phyloP scores from a whole-genome alignment of 2,113 vertebrate species.

The Gnathochromis pfefferi region DNA sequence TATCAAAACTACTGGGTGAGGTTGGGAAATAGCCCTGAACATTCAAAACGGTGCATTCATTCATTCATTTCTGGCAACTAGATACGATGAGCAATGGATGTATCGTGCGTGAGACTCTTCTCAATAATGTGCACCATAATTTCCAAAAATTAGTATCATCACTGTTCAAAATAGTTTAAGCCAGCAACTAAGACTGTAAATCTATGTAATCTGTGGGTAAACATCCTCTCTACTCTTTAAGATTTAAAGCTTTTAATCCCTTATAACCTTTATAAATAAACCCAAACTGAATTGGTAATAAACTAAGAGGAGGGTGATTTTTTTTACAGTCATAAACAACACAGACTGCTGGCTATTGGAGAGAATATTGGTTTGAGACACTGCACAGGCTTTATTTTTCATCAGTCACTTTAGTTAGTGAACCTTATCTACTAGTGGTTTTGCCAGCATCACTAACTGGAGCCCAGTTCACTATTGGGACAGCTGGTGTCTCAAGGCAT shows the following conservation, averaged over 20 bases:
- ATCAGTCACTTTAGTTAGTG: neutral
- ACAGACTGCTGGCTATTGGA: neutral
- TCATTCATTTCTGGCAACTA: neutral
- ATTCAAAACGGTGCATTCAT: neutral
- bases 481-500: neutral
- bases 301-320: neutral
- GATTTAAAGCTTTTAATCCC: neutral
- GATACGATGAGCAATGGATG: neutral
- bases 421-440: neutral
- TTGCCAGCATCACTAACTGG: neutral
- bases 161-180: neutral
- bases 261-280: neutral
- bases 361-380: rapidly evolving
- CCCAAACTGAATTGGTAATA: neutral
- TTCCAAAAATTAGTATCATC: neutral
- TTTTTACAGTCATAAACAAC: neutral
- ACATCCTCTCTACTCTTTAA: neutral
- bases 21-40: neutral
- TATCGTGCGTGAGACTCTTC: neutral
- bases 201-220: neutral
- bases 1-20: neutral
- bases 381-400: neutral
- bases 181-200: neutral
- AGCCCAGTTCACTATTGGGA: neutral
- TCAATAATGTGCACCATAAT: neutral